Evolutionary conservation across 2,113 vertebrate species (phyloP).

Genomic region (Nesospiza acunhae): DNA sequence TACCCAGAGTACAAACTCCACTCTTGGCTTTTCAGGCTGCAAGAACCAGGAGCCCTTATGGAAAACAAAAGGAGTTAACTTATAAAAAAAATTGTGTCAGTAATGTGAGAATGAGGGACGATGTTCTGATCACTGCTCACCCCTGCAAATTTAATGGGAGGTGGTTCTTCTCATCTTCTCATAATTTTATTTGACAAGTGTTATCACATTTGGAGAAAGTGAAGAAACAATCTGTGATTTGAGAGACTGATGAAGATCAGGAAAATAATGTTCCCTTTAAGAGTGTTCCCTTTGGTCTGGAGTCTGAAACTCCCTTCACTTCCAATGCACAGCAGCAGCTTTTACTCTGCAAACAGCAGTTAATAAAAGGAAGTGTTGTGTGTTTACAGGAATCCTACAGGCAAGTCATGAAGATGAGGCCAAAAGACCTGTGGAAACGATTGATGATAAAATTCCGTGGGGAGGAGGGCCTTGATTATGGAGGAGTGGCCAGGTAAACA

Average conservation of each 20-base stretch:
- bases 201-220: neutral
- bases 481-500: constrained; percentile 94
- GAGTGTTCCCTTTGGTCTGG: neutral
- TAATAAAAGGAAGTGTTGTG: neutral
- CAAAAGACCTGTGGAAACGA: constrained; percentile 98
- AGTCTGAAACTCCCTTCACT: neutral
- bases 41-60: neutral
- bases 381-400: constrained; percentile 92
- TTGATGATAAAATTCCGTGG: constrained; percentile 99
- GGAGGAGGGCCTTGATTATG: constrained; percentile 97
- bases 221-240: neutral
- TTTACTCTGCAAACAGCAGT: neutral
- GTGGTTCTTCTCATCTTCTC: neutral
- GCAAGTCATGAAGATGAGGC: constrained; percentile 99
- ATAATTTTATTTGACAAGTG: neutral
- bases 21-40: neutral
- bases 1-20: neutral
- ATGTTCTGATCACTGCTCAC: neutral
- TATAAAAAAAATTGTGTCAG: too few species aligned
- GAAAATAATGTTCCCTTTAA: neutral
- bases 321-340: neutral
- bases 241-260: neutral
- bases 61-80: neutral
- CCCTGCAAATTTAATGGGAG: neutral
- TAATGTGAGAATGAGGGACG: too few species aligned